Conservation (phyloP, 2,888 invertebrate genomes). For the Tachina fera region DNA sequence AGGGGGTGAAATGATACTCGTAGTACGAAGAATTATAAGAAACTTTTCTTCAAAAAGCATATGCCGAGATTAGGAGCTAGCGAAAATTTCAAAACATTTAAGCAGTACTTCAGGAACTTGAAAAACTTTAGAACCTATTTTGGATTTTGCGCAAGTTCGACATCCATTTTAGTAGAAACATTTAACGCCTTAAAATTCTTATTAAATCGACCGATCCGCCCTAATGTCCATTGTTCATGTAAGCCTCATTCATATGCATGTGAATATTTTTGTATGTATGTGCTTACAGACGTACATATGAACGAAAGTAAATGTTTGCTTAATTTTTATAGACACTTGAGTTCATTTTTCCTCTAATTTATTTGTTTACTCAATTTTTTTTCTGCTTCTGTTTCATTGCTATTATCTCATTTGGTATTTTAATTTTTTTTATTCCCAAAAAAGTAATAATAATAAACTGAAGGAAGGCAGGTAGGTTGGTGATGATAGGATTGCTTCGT, state of each 20-base stretch:
- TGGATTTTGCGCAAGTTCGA: too few relatives aligned
- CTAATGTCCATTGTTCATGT: too few relatives aligned
- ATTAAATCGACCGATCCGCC: too few relatives aligned
- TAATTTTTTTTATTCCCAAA: constrained; percentile 33
- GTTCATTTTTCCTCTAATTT: constrained; percentile 65
- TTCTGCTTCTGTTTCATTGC: constrained; percentile 54
- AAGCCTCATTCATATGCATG: background rate
- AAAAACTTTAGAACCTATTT: too few relatives aligned
- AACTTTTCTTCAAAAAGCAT: too few relatives aligned
- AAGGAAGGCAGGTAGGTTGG: constrained; percentile 5
- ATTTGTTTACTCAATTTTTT: constrained; percentile 46
- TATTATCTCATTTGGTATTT: constrained; percentile 58
- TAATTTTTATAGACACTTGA: constrained; percentile 67
- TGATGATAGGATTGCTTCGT: constrained; percentile 32
- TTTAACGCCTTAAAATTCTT: too few relatives aligned
- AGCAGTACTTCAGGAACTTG: too few relatives aligned
- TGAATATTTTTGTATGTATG: constrained; percentile 7
- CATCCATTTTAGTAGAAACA: too few relatives aligned
- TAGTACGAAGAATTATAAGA: too few relatives aligned
- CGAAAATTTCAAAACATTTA: too few relatives aligned
- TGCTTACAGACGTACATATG: background rate
- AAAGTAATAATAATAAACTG: constrained; percentile 19
- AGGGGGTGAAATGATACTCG: too few relatives aligned
- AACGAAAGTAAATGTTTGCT: constrained; percentile 53
- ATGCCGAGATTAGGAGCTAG: too few relatives aligned